phyloP scores from a whole-genome alignment of 30 jellyfish, hydroid and myxozoan species.

The Aurelia coerulea region DNA sequence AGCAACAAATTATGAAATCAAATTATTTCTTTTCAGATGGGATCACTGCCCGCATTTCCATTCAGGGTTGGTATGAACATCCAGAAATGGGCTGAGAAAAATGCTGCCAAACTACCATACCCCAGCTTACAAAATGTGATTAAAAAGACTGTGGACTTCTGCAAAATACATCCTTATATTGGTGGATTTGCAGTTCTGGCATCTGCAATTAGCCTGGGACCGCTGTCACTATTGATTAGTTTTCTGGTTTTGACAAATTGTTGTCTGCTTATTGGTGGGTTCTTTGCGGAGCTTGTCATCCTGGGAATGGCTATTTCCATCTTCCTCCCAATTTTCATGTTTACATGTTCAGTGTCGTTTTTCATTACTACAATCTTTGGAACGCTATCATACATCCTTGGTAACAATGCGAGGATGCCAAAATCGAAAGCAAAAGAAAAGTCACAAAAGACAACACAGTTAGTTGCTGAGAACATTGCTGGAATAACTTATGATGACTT shows the following conservation, averaged over 20 bases:
- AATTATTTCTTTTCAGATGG: slow-evolving; percentile 17
- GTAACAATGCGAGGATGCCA: background rate
- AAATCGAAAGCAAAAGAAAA: background rate
- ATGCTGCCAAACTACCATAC: background rate
- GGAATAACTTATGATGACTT: too few species aligned
- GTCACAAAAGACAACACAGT: background rate
- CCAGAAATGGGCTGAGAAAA: slow-evolving; percentile 39
- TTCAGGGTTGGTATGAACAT: slow-evolving; percentile 24
- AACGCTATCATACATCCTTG: background rate
- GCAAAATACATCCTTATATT: slow-evolving; percentile 20
- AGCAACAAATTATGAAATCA: too few species aligned
- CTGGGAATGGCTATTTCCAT: slow-evolving; percentile 11
- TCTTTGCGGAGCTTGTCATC: slow-evolving; percentile 1
- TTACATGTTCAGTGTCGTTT: background rate
- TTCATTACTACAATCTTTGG: slow-evolving; percentile 11
- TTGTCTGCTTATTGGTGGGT: slow-evolving; percentile 32
- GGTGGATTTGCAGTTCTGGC: slow-evolving; percentile 25
- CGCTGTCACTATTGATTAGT: slow-evolving; percentile 13
- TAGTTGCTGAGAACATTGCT: too few species aligned
- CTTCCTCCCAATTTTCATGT: slow-evolving; percentile 19
- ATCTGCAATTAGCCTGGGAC: slow-evolving; percentile 20
- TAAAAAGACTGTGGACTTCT: background rate
- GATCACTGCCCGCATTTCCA: slow-evolving; percentile 24
- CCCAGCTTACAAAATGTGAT: background rate
- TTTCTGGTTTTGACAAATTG: slow-evolving; percentile 27